Base-by-base conservation (phyloP, 2,797 vertebrate species). In the Meda fulgida region DNA sequence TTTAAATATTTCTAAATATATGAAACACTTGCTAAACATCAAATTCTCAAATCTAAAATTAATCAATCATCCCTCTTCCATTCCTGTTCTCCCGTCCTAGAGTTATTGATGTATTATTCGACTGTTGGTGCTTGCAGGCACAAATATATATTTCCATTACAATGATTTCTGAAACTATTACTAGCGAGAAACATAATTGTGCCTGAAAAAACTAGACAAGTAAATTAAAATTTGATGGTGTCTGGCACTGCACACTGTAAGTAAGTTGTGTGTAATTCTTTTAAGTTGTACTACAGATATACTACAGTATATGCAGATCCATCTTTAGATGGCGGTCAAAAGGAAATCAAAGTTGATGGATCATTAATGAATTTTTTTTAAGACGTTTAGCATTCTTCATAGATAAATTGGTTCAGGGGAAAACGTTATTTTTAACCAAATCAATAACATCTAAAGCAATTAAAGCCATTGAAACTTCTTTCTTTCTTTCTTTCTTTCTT, bases 361-460 rank as follows among this genome's bases (percentile, higher is more conserved):
- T 77, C 9, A 77, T 40, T 29, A 76, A 66, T 5, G 4, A 53
- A 0, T 10, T 11, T 11, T 21, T 46, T 4, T 5, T 58, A 73
- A 73, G 13, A 75, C 5, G 31, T 69, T 55, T 26, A 40, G 48
- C 23, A 34, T 53, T 58, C 31, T 67, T 29, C 4, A 53, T n/a
- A n/a, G 0, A 83, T 76, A n/a, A 75, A 53, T 48, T 48, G 55
- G 23, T 81, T 71, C 26, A 48, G 40, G 55, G 19, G 14, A 43
- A 43, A 0, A 1, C 0, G 0, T 10, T 10, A 60, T 66, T 65
- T 71, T 77, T 46, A 36, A 70, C 69, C 1, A 1, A 70, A 72
- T 79, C 18, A 65, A 48, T 48, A 65, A 23, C 23, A 48, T 65
- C 66, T 65, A 38, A 72, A 85, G 83, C 14, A 80, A 48, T 40